These are phyloP conservation scores for Branchellion lobata DNA, from an alignment of 2,888 invertebrate genomes.

Conservation along the genomic window DNA sequence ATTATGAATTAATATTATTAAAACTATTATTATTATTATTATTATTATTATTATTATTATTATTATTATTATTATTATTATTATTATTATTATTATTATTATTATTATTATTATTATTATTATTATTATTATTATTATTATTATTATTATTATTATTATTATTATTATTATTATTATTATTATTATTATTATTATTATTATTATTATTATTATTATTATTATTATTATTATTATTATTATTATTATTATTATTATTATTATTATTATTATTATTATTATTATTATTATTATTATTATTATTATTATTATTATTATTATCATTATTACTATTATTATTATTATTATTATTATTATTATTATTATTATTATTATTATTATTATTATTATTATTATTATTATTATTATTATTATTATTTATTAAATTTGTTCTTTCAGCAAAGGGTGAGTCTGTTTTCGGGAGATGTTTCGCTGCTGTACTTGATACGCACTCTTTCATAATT, in stretches of 20 bases:
- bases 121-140: slow-evolving; percentile 32
- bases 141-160: slow-evolving; percentile 35
- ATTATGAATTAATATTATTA: too few species aligned
- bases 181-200: slow-evolving; percentile 32
- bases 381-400: slow-evolving; percentile 5
- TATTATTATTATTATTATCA: slow-evolving; percentile 28
- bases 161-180: slow-evolving; percentile 15
- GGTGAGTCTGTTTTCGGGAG: background rate
- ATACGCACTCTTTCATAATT: background rate
- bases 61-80: slow-evolving; percentile 16
- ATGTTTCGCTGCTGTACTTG: background rate
- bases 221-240: slow-evolving; percentile 17
- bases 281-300: slow-evolving; percentile 28
- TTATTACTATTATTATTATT: slow-evolving; percentile 19
- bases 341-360: slow-evolving; percentile 16
- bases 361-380: slow-evolving; percentile 13
- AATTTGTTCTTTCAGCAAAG: background rate
- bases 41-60: too few species aligned
- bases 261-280: slow-evolving; percentile 28
- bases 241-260: slow-evolving; percentile 31
- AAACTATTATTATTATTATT: too few species aligned
- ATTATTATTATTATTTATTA: slow-evolving; percentile 10
- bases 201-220: slow-evolving; percentile 17
- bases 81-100: slow-evolving; percentile 25
- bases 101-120: slow-evolving; percentile 32